Evolutionary conservation across 2,797 vertebrate genomes (phyloP), one percentile per base, ranked within the genome.

Genomic region (Spondyliosoma cantharus): DNA sequence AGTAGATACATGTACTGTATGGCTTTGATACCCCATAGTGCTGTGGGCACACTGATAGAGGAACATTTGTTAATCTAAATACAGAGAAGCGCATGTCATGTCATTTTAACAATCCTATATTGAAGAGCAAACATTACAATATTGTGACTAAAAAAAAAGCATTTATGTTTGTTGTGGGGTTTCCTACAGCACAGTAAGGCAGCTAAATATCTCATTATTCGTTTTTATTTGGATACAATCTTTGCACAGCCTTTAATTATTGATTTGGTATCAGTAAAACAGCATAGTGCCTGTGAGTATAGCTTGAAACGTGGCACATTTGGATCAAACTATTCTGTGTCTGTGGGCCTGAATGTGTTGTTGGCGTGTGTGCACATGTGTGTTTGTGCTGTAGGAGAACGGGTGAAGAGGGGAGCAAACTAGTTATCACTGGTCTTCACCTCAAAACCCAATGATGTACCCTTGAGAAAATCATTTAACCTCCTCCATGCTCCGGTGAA

Each of bases 391-490:
- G 49, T 53, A 24, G 14, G 24, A 46, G 61, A 67, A 63, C 56
- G 59, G 70, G 63, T 79, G 52, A 77, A 61, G 25, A 71, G 22
- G 53, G n/a, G 42, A 37, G 57, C 56, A 77, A 72, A 70, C 58
- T 43, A 80, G 63, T 81, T 73, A 71, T 81, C 63, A 52, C 54
- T 70, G 66, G 69, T 76, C 60, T 56, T 83, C 78, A 78, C 78
- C 76, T 81, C 70, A 50, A 74, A 78, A 78, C 52, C 71, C 68
- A 71, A 22, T 20, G 63, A 71, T 76, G 66, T 80, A 73, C 84
- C 83, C 82, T 85, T 88, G 78, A 88, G 89, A 84, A 84, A 86
- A 75, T 75, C 79, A 81, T 82, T 87, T 87, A 82, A 85, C 83
- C 71, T 83, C 78, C 24, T 79, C 74, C 63, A 61, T 49, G 76